phyloP scores from a whole-genome alignment of 2,113 vertebrate species.

The Oxyura jamaicensis region DNA sequence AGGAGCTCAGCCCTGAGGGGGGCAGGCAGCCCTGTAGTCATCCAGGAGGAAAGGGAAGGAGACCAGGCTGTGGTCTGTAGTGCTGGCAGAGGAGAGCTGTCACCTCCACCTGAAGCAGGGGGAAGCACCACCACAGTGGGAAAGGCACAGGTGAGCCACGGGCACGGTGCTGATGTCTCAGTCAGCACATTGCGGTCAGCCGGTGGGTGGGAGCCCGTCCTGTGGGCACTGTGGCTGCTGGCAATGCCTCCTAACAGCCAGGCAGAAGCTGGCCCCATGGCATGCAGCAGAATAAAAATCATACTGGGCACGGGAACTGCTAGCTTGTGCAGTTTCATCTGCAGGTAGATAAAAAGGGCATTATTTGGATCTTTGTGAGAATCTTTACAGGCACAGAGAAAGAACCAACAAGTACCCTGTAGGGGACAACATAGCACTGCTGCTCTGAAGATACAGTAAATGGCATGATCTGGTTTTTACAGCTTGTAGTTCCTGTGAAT shows the following conservation, averaged over 20 bases:
- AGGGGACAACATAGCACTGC: neutral
- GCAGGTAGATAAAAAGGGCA: neutral
- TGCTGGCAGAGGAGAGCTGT: neutral
- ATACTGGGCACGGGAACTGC: neutral
- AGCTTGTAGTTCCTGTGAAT: neutral
- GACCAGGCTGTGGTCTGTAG: neutral
- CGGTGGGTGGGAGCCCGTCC: neutral
- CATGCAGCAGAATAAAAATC: neutral
- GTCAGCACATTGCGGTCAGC: neutral
- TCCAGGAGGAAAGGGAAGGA: neutral
- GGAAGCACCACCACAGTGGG: neutral
- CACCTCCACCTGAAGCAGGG: neutral
- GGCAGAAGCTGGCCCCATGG: neutral
- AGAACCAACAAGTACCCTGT: neutral
- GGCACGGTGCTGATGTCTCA: neutral
- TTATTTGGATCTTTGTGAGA: neutral
- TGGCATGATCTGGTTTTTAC: neutral
- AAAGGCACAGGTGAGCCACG: slow-evolving; percentile 31
- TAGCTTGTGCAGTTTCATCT: neutral
- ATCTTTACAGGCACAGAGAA: neutral
- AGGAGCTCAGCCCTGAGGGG: neutral
- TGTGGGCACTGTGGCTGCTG: neutral
- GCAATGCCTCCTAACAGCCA: rapidly evolving
- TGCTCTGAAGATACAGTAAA: neutral
- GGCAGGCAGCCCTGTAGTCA: rapidly evolving